Percentiles rank a stretch among this genome's conserved stretches.
Evolutionary conservation across 2,888 invertebrate species (phyloP).

Genomic region (Epiblema foenella): DNA sequence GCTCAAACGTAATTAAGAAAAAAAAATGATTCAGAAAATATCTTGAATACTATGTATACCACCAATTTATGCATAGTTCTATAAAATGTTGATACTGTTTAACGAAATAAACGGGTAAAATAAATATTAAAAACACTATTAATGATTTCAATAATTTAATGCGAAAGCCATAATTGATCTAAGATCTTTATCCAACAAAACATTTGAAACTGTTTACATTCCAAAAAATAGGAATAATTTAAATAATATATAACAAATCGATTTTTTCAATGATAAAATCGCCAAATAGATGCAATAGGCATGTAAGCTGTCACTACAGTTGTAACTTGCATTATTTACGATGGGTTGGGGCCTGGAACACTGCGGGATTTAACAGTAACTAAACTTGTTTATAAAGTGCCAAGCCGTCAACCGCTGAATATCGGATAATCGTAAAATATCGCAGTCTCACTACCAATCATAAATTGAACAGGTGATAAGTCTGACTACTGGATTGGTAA

Average conservation of each 20-base stretch:
- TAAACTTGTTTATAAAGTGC: too few relatives aligned
- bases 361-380: too few relatives aligned
- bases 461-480: too few relatives aligned
- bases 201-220: slow-evolving; percentile 33
- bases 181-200: slow-evolving; percentile 42
- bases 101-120: slow-evolving; percentile 42
- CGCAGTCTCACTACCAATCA: too few relatives aligned
- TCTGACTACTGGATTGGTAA: not conserved
- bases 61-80: too few relatives aligned
- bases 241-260: not conserved
- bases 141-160: slow-evolving; percentile 45
- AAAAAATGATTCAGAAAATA: slow-evolving; percentile 34
- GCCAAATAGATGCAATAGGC: slow-evolving; percentile 38
- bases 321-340: not conserved
- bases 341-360: too few relatives aligned
- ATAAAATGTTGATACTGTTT: not conserved
- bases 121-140: slow-evolving; percentile 44
- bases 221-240: slow-evolving; percentile 5
- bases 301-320: not conserved
- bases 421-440: too few relatives aligned
- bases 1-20: slow-evolving; percentile 65
- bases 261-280: slow-evolving; percentile 2
- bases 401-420: too few relatives aligned
- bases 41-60: slow-evolving; percentile 10
- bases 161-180: slow-evolving; percentile 44